A percentile compares a stretch with the other conserved stretches of the same genome.
phyloP scores from a whole-genome alignment of 92 coral and sea anemone genomes.

The Porites divaricata region DNA sequence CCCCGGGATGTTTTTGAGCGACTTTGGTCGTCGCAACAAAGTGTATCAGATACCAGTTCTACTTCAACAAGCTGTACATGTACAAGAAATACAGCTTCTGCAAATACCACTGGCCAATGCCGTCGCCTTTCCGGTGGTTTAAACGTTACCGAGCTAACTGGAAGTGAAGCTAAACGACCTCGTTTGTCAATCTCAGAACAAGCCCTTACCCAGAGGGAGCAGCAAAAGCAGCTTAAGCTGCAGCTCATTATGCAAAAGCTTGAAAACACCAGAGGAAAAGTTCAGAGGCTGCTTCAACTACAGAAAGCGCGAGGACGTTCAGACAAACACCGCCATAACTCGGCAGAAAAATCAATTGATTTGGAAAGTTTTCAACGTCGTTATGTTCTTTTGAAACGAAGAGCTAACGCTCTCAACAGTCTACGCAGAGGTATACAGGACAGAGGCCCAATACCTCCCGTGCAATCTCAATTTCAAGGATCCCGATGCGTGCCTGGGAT shows the following conservation, averaged over 20 bases:
- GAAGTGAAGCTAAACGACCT: slow-evolving; percentile 29
- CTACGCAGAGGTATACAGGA: background rate
- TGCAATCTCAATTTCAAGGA: background rate
- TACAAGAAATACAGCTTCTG: background rate
- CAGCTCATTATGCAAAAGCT: slow-evolving; percentile 21
- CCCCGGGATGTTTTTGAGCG: slow-evolving; percentile 23
- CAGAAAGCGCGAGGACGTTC: background rate
- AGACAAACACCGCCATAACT: background rate
- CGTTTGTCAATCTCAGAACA: slow-evolving; percentile 1
- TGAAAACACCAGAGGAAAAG: slow-evolving; percentile 16
- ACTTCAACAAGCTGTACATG: background rate
- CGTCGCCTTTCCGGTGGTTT: slow-evolving; percentile 14
- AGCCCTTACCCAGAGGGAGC: background rate
- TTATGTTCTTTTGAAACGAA: background rate
- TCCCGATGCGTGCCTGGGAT: slow-evolving; percentile 6
- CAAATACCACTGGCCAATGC: background rate
- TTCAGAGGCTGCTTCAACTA: slow-evolving; percentile 8
- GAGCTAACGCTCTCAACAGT: background rate
- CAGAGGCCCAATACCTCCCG: background rate
- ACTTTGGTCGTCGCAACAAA: slow-evolving; percentile 6
- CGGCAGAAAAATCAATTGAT: background rate
- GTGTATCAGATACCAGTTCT: background rate
- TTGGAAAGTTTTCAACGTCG: background rate
- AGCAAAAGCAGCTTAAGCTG: background rate
- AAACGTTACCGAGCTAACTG: slow-evolving; percentile 16